Percentiles rank a stretch among this genome's conserved stretches.
Conservation (phyloP, 2,113 vertebrate genomes). For the Eretmochelys imbricata region DNA sequence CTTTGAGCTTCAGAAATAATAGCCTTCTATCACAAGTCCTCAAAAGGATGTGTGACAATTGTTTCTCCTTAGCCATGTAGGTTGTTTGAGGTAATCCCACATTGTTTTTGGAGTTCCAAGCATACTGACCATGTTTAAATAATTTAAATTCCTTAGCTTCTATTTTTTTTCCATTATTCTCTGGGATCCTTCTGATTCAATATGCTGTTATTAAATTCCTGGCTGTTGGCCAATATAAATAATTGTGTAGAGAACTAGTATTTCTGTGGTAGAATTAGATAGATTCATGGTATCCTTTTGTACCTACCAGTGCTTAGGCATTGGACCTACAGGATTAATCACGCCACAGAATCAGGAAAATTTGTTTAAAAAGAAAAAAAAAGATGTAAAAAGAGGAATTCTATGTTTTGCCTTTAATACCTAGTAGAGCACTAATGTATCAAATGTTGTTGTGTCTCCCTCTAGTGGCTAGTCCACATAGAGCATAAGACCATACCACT, state of each 20-base stretch:
- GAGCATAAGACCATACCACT: background rate
- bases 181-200: background rate
- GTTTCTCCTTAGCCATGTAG: background rate
- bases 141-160: background rate
- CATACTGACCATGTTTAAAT: background rate
- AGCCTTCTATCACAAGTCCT: background rate
- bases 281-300: accelerated
- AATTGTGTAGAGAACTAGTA: background rate
- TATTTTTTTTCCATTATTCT: background rate
- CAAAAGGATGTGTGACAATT: background rate
- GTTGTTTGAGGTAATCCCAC: background rate
- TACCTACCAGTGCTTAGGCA: background rate
- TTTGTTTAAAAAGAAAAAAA: background rate
- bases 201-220: background rate
- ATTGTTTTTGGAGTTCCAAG: background rate
- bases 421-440: background rate
- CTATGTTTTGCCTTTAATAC: background rate
- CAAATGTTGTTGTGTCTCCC: background rate
- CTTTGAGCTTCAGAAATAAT: background rate
- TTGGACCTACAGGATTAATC: background rate
- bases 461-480: background rate
- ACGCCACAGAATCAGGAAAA: background rate
- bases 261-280: background rate
- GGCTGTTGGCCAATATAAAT: background rate
- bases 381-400: too few relatives aligned